Evolutionary conservation across 2,113 vertebrate genomes (phyloP).

Genomic region (Emydocephalus ijimae): DNA sequence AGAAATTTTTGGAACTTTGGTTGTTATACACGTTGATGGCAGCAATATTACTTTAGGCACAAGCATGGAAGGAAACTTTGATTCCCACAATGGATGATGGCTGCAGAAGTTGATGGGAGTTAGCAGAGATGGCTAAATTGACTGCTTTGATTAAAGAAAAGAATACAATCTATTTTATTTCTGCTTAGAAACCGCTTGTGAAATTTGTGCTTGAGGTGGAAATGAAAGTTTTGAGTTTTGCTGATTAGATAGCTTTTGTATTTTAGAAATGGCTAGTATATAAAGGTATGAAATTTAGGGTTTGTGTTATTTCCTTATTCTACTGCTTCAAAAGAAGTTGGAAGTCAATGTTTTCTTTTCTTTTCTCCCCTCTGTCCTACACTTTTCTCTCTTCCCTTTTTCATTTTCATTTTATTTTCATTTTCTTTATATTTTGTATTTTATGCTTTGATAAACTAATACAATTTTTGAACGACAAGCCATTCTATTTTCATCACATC

Average conservation of each 20-base stretch:
- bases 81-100: not conserved
- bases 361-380: not conserved
- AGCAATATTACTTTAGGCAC: not conserved
- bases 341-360: not conserved
- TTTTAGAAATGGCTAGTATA: not conserved
- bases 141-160: too few species aligned
- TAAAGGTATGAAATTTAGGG: not conserved
- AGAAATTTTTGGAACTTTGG: too few species aligned
- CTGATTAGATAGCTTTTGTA: not conserved
- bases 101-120: too few species aligned
- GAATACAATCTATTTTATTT: too few species aligned
- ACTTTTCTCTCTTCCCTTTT: not conserved
- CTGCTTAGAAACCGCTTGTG: too few species aligned
- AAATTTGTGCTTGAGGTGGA: too few species aligned
- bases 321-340: not conserved
- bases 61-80: not conserved
- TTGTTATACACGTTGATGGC: too few species aligned
- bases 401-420: not conserved
- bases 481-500: not conserved
- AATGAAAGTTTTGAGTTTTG: too few species aligned
- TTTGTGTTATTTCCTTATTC: not conserved
- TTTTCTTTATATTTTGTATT: not conserved
- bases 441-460: not conserved
- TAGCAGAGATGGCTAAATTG: too few species aligned
- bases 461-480: not conserved